These are phyloP conservation scores for Temnothorax unifasciatus DNA, from an alignment of 2,888 invertebrate genomes.

Conservation along the genomic window DNA sequence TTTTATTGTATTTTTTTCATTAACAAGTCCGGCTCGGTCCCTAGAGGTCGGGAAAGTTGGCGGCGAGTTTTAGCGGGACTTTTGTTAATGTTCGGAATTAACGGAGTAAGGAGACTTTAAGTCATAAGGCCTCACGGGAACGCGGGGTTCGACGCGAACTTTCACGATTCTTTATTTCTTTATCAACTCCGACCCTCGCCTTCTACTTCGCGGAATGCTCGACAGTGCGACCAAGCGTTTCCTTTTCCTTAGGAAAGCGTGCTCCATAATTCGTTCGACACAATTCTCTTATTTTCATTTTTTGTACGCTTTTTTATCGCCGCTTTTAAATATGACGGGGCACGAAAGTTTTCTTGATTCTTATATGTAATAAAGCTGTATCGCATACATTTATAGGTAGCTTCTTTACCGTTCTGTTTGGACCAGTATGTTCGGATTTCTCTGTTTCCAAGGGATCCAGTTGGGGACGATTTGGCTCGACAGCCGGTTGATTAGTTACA, in stretches of 20 bases:
- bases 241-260: slow-evolving; percentile 70
- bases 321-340: not conserved
- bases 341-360: not conserved
- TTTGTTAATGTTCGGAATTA: slow-evolving; percentile 86
- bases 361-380: slow-evolving; percentile 20
- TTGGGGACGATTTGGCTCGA: slow-evolving; percentile 79
- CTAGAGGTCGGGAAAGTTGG: slow-evolving; percentile 81
- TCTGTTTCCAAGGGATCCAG: slow-evolving; percentile 50
- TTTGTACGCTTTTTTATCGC: slow-evolving; percentile 18
- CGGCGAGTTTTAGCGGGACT: slow-evolving; percentile 85
- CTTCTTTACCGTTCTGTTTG: slow-evolving; percentile 26
- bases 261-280: slow-evolving; percentile 79
- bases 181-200: slow-evolving; percentile 82
- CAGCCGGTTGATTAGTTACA: slow-evolving; percentile 83
- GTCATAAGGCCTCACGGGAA: slow-evolving; percentile 85
- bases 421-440: slow-evolving; percentile 21
- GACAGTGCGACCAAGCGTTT: slow-evolving; percentile 73
- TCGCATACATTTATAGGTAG: not conserved
- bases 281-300: slow-evolving; percentile 74
- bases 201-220: slow-evolving; percentile 68
- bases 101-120: slow-evolving; percentile 86
- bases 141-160: slow-evolving; percentile 84
- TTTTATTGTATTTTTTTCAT: slow-evolving; percentile 86
- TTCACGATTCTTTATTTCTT: slow-evolving; percentile 86
- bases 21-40: slow-evolving; percentile 84